Conservation (phyloP, 2,888 invertebrate species). For the Neoascia interrupta region DNA sequence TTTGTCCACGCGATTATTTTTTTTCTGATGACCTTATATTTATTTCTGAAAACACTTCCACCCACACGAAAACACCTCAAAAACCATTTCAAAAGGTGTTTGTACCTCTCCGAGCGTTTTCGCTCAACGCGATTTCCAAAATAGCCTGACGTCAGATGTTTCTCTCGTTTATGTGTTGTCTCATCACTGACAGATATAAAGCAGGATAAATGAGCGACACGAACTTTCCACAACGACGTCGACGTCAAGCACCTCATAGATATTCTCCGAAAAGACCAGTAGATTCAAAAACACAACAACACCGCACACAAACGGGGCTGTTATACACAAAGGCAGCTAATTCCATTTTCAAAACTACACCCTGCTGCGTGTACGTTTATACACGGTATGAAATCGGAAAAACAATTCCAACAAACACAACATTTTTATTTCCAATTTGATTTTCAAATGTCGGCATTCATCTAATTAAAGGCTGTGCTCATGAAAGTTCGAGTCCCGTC, state of each 20-base stretch:
- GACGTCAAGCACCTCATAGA: constrained; percentile 13
- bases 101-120: neutral
- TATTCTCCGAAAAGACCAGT: neutral
- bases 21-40: constrained; percentile 13
- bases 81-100: constrained; percentile 5
- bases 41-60: constrained; percentile 14
- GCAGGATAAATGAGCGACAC: constrained; percentile 27
- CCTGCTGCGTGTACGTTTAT: too few relatives aligned
- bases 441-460: too few relatives aligned
- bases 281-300: neutral
- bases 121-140: neutral
- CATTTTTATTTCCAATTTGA: too few relatives aligned
- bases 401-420: too few relatives aligned
- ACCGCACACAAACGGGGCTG: too few relatives aligned
- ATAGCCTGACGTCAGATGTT: constrained; percentile 44
- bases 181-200: constrained; percentile 32
- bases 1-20: neutral
- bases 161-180: constrained; percentile 5
- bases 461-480: too few relatives aligned
- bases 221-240: constrained; percentile 3
- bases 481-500: too few relatives aligned
- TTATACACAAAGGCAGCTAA: too few relatives aligned
- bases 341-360: neutral
- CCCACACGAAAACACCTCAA: neutral
- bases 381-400: too few relatives aligned